Conservation (phyloP, 2,113 vertebrate genomes). For the Hypocryptadius cinnamomeus region DNA sequence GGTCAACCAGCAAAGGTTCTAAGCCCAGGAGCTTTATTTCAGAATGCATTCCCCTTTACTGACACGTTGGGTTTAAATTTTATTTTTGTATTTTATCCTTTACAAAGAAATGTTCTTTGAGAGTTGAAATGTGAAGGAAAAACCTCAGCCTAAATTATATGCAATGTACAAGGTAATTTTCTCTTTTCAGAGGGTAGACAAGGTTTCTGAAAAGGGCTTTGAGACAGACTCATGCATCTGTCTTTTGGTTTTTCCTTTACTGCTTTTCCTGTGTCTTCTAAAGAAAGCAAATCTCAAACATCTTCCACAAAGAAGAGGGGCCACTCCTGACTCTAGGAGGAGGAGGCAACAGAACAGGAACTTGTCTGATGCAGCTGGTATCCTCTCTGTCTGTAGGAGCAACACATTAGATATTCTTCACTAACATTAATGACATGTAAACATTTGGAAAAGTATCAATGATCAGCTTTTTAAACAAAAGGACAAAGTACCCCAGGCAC, state of each 20-base stretch:
- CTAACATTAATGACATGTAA: background rate
- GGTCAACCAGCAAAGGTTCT: background rate
- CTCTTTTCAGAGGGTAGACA: background rate
- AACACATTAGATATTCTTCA: background rate
- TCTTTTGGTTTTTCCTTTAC: background rate
- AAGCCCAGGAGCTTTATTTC: background rate
- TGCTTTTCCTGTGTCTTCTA: background rate
- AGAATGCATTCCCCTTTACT: background rate
- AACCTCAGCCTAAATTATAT: background rate
- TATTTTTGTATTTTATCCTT: background rate
- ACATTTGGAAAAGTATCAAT: conserved; percentile 17
- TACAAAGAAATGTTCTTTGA: background rate
- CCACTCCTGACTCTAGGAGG: background rate
- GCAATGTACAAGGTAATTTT: background rate
- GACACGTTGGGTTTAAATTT: background rate
- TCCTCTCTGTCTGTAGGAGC: background rate
- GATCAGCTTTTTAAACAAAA: background rate
- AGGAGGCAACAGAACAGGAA: background rate
- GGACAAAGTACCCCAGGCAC: conserved; percentile 5
- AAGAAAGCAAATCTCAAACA: background rate
- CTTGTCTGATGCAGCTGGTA: background rate
- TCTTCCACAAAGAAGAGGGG: background rate
- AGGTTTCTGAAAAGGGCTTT: background rate
- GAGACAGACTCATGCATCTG: background rate
- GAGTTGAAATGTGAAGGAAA: background rate